Evolutionary conservation across 2,888 invertebrate genomes (phyloP), one percentile per base, ranked within the genome.

Genomic region (Rhogogaster chlorosoma): DNA sequence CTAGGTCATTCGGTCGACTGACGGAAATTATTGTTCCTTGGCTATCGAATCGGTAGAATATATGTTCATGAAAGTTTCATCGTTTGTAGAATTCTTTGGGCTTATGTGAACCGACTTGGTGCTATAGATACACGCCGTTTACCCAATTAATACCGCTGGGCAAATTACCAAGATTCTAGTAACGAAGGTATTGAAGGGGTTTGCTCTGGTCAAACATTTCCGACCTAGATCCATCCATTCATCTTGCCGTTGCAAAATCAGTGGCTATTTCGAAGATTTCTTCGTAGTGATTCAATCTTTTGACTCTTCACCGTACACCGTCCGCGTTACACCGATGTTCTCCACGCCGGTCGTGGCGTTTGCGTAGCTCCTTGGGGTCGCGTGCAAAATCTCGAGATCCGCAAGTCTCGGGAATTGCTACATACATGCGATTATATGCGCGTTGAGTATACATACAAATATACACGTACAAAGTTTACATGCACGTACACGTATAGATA

Each of bases 181-280:
- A 64, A 61, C 80, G 38, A 80, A 80, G 22, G 80, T 36, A 53
- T 77, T 10, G 49, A 77, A 5, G 67, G 32, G 57, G 29, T 77
- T 57, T 80, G 61, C 15, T 61, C 32, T 12, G n/a, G 22, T 57
- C 36, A 36, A 49, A 80, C 80, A 80, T 83, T 67, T 67, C 32
- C 86, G 90, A 90, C 88, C 90, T 85, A 87, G 86, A 87, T 90
- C 85, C 85, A 83, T 83, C 86, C 89, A 91, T 91, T 91, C 90
- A 90, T 89, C 88, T 85, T 86, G 82, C 36, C 45, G 86, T 87
- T 87, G 84, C 88, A 86, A 86, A 87, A 88, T 70, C 85, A 0
- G n/a, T 22, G 77, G 84, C 84, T 84, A 82, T 84, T 84, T 84
- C 83, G 29, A 67, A 45, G 38, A 45, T 83, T 45, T 83, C 67